A percentile compares a stretch with the other conserved stretches of the same genome.
phyloP scores from a whole-genome alignment of 2,888 invertebrate species.

The Drosophila atripex region DNA sequence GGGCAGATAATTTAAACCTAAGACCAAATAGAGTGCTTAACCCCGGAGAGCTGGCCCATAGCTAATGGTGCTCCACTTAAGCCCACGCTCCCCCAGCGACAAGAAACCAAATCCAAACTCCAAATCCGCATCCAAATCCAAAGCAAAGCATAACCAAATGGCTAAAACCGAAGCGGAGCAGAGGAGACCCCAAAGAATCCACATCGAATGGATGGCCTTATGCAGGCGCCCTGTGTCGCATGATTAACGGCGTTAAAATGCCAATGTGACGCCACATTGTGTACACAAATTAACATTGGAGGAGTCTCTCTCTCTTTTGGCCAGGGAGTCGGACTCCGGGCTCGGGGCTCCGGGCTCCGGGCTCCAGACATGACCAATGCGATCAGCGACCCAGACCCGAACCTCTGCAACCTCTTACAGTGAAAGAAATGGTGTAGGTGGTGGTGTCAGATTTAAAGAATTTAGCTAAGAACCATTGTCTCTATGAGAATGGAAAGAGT shows the following conservation, averaged over 20 bases:
- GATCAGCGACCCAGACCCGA: slow-evolving; percentile 33
- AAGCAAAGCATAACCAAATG: slow-evolving; percentile 41
- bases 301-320: slow-evolving; percentile 30
- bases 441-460: too few species aligned
- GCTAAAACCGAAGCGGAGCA: slow-evolving; percentile 17
- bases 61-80: slow-evolving; percentile 70
- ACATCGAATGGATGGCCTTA: slow-evolving; percentile 55
- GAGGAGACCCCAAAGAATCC: slow-evolving; percentile 36
- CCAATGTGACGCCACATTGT: slow-evolving; percentile 83
- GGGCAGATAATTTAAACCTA: slow-evolving; percentile 15
- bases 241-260: slow-evolving; percentile 83
- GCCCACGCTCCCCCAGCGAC: slow-evolving; percentile 57
- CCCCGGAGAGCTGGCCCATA: slow-evolving; percentile 53
- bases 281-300: slow-evolving; percentile 77
- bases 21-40: slow-evolving; percentile 70
- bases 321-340: slow-evolving; percentile 9
- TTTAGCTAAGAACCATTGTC: too few species aligned
- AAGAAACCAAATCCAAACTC: slow-evolving; percentile 1
- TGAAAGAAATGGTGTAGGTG: background rate
- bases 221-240: slow-evolving; percentile 80
- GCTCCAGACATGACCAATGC: slow-evolving; percentile 32
- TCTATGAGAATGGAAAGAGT: background rate
- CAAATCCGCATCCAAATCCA: slow-evolving; percentile 16
- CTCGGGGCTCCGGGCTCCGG: background rate
- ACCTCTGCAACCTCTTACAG: slow-evolving; percentile 15